Evolutionary conservation across 2,113 vertebrate species (phyloP).

Genomic region (Zapornia atra): DNA sequence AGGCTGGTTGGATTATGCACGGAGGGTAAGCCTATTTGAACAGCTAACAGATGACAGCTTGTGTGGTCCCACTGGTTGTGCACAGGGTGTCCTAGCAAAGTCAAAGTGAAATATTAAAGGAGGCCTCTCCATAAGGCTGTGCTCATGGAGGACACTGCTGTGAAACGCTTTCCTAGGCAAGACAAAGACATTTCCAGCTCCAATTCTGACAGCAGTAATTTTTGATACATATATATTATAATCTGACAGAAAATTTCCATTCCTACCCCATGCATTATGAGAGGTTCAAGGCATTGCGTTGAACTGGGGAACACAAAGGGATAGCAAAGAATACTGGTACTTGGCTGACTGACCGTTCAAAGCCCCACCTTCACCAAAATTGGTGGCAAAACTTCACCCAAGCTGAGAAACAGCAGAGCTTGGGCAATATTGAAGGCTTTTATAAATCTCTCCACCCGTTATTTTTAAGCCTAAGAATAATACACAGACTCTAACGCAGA

Average conservation of each 20-base stretch:
- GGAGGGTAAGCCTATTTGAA: background rate
- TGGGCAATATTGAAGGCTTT: background rate
- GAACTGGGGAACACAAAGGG: background rate
- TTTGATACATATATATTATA: background rate
- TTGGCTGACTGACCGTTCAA: background rate
- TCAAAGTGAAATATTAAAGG: background rate
- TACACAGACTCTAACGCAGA: rapidly evolving
- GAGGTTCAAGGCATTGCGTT: background rate
- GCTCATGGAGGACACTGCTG: background rate
- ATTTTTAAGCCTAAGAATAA: background rate
- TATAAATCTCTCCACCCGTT: background rate
- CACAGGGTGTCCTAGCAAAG: background rate
- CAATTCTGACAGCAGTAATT: background rate
- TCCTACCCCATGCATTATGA: background rate
- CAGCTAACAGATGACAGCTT: background rate
- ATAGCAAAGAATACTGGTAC: background rate
- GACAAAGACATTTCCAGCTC: background rate
- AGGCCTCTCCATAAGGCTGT: rapidly evolving
- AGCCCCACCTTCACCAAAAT: background rate
- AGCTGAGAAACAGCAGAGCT: background rate
- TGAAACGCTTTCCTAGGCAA: background rate
- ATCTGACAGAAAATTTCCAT: background rate
- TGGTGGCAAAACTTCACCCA: background rate
- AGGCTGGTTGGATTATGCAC: background rate
- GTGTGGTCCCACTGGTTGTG: rapidly evolving